Conservation (phyloP, 2,113 vertebrate genomes). For the Nesogale talazaci region DNA sequence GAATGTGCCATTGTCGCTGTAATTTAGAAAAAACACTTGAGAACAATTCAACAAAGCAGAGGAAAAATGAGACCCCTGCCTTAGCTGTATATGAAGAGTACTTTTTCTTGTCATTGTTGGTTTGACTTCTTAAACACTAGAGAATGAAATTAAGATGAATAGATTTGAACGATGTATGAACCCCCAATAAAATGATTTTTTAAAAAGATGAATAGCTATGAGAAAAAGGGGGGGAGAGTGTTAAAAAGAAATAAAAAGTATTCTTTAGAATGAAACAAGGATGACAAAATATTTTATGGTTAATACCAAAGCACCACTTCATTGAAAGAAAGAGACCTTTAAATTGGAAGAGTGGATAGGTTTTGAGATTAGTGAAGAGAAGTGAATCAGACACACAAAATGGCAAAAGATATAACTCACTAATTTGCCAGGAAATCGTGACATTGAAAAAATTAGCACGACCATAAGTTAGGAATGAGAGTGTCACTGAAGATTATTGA, state of each 20-base stretch:
- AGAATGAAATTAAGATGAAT: background rate
- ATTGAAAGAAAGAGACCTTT: conserved; percentile 1
- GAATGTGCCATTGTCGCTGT: background rate
- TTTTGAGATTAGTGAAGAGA: conserved; percentile 13
- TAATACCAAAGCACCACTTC: background rate
- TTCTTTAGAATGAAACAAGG: background rate
- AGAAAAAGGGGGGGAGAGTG: background rate
- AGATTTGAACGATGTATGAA: no score
- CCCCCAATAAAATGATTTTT: no score
- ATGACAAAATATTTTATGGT: background rate
- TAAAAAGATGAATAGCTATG: background rate
- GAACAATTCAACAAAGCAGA: conserved; percentile 27
- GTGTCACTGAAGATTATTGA: no score
- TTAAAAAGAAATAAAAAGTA: background rate
- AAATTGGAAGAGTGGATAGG: background rate
- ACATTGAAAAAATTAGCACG: no score
- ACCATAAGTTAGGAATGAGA: background rate
- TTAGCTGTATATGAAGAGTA: background rate
- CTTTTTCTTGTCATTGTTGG: background rate
- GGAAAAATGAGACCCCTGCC: background rate
- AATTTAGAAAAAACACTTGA: conserved; percentile 6
- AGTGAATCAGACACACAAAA: background rate
- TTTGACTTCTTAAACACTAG: conserved; percentile 40
- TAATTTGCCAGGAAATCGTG: background rate
- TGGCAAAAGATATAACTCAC: background rate